Evolutionary conservation across 2,888 invertebrate genomes (phyloP).

Genomic region (Pseudoips prasinana): DNA sequence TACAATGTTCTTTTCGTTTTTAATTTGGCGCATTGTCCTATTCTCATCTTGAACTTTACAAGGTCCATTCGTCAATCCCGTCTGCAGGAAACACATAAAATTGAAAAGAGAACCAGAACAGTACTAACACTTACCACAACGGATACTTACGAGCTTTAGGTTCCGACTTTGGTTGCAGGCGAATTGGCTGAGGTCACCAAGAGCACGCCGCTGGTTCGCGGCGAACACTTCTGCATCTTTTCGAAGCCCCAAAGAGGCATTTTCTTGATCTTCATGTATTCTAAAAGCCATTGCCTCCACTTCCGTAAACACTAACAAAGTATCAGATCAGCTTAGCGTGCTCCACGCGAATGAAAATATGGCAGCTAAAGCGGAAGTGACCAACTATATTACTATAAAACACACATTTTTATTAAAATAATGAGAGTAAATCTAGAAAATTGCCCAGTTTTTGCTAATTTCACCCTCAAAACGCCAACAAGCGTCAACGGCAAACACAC

Average conservation of each 20-base stretch:
- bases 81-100: slow-evolving; percentile 44
- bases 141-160: slow-evolving; percentile 76
- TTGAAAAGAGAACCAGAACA: slow-evolving; percentile 6
- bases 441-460: slow-evolving; percentile 42
- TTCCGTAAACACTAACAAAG: slow-evolving; percentile 65
- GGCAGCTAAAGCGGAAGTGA: slow-evolving; percentile 49
- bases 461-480: slow-evolving; percentile 62
- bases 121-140: slow-evolving; percentile 7
- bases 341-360: slow-evolving; percentile 42
- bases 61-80: slow-evolving; percentile 70
- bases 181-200: slow-evolving; percentile 84
- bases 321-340: slow-evolving; percentile 43
- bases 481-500: slow-evolving; percentile 77
- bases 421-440: slow-evolving; percentile 52
- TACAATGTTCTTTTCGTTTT: slow-evolving; percentile 75
- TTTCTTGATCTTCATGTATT: slow-evolving; percentile 90
- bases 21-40: slow-evolving; percentile 68
- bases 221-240: slow-evolving; percentile 77
- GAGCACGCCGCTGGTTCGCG: slow-evolving; percentile 83
- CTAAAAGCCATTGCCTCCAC: slow-evolving; percentile 86
- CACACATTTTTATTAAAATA: slow-evolving; percentile 52
- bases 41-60: slow-evolving; percentile 76
- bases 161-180: slow-evolving; percentile 78
- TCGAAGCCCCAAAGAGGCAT: slow-evolving; percentile 78
- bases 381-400: slow-evolving; percentile 32